phyloP scores from a whole-genome alignment of 2,888 invertebrate species.

The Caenorhabditis sinica region DNA sequence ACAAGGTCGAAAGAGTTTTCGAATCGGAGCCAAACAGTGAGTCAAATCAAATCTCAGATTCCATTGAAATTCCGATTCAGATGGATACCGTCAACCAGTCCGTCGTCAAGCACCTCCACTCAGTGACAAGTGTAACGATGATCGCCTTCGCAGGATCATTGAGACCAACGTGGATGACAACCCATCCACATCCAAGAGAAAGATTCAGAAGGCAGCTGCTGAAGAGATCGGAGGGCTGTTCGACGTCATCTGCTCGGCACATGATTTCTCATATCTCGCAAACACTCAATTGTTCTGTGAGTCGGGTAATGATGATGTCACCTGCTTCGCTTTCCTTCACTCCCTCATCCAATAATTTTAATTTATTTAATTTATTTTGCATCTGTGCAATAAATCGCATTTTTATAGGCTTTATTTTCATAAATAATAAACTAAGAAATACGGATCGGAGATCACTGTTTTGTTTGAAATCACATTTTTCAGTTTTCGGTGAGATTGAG shows the following conservation, averaged over 20 bases:
- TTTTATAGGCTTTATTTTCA: constrained; percentile 31
- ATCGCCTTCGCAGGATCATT: constrained; percentile 73
- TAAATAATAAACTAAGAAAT: constrained; percentile 26
- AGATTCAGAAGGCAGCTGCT: constrained; percentile 76
- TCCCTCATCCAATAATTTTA: constrained; percentile 72
- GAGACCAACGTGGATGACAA: constrained; percentile 74
- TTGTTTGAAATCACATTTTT: constrained; percentile 23
- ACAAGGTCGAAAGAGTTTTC: constrained; percentile 63
- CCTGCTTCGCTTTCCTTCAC: constrained; percentile 79
- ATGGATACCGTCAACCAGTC: constrained; percentile 72
- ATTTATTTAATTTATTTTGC: constrained; percentile 28
- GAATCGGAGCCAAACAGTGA: constrained; percentile 73
- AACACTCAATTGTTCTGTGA: constrained; percentile 79
- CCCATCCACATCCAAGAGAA: constrained; percentile 76
- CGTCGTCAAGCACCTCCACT: constrained; percentile 66
- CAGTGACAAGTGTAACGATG: constrained; percentile 76
- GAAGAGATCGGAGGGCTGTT: constrained; percentile 78
- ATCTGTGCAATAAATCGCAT: constrained; percentile 50
- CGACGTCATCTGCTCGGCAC: constrained; percentile 77
- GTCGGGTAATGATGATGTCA: constrained; percentile 77
- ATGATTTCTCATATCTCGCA: constrained; percentile 78
- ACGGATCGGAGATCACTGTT: constrained; percentile 24
- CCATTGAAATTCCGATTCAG: constrained; percentile 46
- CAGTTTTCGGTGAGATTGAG: constrained; percentile 21
- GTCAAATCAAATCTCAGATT: not conserved